Conservation (phyloP, 2,797 vertebrate genomes). For the Epinephelus malabaricus region DNA sequence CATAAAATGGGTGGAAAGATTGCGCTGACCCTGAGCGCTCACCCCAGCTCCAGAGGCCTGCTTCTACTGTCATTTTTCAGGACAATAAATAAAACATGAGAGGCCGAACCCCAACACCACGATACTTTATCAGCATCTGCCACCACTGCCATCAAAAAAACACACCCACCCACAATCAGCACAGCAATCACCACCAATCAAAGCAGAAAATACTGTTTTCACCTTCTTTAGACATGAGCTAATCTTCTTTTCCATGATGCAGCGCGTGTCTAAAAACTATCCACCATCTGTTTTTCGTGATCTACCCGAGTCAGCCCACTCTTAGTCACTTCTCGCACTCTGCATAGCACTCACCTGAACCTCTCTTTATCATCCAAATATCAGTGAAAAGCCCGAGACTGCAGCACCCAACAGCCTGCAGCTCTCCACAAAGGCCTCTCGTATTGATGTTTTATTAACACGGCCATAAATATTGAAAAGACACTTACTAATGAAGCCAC, state of each 20-base stretch:
- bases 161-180: slow-evolving; percentile 14
- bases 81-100: slow-evolving; percentile 55
- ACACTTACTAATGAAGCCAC: slow-evolving; percentile 82
- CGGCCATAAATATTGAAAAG: slow-evolving; percentile 82
- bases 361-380: slow-evolving; percentile 53
- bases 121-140: slow-evolving; percentile 34
- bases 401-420: slow-evolving; percentile 60
- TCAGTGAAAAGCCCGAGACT: slow-evolving; percentile 53
- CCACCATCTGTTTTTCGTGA: neutral
- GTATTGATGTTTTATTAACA: slow-evolving; percentile 86
- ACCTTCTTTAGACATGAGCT: neutral
- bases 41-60: slow-evolving; percentile 8
- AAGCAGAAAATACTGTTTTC: neutral
- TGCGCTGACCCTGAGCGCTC: slow-evolving; percentile 32
- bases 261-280: slow-evolving; percentile 5
- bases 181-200: slow-evolving; percentile 11
- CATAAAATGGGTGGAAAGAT: neutral
- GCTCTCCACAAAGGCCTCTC: slow-evolving; percentile 64
- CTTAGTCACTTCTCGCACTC: slow-evolving; percentile 34
- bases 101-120: slow-evolving; percentile 17
- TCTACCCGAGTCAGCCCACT: slow-evolving; percentile 20
- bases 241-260: neutral
- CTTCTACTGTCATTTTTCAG: slow-evolving; percentile 29
- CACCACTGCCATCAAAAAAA: neutral
- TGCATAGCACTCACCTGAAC: slow-evolving; percentile 61